phyloP scores from a whole-genome alignment of 2,888 invertebrate species.

The Limnephilus auricula region DNA sequence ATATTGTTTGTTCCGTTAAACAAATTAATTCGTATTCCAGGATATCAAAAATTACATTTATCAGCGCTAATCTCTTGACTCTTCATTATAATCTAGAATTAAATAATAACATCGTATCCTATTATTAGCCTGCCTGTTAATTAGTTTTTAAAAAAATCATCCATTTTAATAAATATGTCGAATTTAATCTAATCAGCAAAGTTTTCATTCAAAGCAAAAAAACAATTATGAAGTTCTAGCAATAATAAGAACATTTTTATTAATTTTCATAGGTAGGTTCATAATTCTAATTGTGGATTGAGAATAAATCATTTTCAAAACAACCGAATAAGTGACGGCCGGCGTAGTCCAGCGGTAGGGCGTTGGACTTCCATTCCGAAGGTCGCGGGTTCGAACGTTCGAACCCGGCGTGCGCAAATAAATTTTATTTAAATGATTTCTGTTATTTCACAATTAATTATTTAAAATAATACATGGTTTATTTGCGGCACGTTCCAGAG shows the following conservation, averaged over 20 bases:
- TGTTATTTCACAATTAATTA: no score
- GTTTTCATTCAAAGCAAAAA: not conserved
- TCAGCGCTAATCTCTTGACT: not conserved
- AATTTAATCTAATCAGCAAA: not conserved
- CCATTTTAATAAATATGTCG: not conserved
- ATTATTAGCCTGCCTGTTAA: not conserved
- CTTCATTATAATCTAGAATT: not conserved
- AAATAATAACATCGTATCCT: no score
- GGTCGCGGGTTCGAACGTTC: no score
- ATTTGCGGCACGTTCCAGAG: no score
- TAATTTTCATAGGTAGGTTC: no score
- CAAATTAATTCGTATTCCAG: not conserved
- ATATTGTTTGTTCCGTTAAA: not conserved
- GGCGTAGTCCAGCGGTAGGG: no score
- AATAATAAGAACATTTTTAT: not conserved
- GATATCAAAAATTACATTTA: not conserved
- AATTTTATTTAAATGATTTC: no score
- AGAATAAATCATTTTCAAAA: not conserved
- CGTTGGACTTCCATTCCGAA: no score
- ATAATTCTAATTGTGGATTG: not conserved
- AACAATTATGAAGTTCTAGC: not conserved
- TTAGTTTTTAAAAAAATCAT: not conserved
- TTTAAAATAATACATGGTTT: no score
- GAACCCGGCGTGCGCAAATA: no score
- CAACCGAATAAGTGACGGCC: no score